phyloP scores from a whole-genome alignment of 1,140 invertebrate genomes.

The Gonatopus flavifemur region DNA sequence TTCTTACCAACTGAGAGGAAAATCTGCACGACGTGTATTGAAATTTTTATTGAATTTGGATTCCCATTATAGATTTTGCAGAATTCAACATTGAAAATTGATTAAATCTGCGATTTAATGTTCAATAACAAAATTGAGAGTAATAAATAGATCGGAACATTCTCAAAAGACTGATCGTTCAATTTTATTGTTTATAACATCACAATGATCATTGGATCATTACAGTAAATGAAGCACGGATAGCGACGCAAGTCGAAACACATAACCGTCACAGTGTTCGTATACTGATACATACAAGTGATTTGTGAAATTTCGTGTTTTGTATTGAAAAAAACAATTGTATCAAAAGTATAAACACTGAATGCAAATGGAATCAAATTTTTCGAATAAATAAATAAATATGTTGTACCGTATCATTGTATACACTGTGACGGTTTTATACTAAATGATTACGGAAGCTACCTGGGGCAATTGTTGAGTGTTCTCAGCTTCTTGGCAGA shows the following conservation, averaged over 20 bases:
- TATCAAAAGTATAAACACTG: not conserved
- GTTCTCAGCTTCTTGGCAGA: constrained; percentile 89
- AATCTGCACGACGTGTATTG: too few relatives aligned
- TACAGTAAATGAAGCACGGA: constrained; percentile 43
- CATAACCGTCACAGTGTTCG: constrained; percentile 18
- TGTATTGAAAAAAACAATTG: not conserved
- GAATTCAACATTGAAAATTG: too few relatives aligned
- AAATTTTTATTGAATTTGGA: too few relatives aligned
- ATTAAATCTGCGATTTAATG: too few relatives aligned
- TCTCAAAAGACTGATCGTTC: too few relatives aligned
- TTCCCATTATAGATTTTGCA: too few relatives aligned
- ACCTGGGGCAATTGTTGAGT: constrained; percentile 80
- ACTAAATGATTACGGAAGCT: constrained; percentile 46
- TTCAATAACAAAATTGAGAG: too few relatives aligned
- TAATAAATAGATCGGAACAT: too few relatives aligned
- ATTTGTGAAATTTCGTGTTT: not conserved
- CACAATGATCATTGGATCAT: constrained; percentile 13
- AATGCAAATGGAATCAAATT: too few relatives aligned
- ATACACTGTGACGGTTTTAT: constrained; percentile 17
- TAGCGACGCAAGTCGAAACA: constrained; percentile 31
- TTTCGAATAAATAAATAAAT: too few relatives aligned
- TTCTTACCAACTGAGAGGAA: too few relatives aligned
- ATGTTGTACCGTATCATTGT: not conserved
- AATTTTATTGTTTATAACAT: constrained; percentile 7
- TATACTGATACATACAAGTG: not conserved